Percentiles rank a stretch among this genome's conserved stretches.
phyloP scores from a whole-genome alignment of 2,888 invertebrate species.

The Magallana nippona region DNA sequence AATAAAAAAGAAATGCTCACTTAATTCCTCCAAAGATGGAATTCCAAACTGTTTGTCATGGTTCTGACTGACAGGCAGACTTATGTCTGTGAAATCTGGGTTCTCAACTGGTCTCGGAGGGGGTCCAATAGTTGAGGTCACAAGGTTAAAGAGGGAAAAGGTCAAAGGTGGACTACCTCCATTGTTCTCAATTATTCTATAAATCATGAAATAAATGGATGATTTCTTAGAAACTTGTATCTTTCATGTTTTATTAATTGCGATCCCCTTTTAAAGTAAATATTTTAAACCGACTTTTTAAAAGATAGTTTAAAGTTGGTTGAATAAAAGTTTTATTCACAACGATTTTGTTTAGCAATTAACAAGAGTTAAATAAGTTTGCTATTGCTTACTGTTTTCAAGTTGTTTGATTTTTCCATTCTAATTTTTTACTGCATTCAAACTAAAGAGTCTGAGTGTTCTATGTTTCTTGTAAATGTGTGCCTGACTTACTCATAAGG shows the following conservation, averaged over 20 bases:
- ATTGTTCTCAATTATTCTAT: conserved; percentile 84
- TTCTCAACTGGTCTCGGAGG: conserved; percentile 67
- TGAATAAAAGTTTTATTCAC: not conserved
- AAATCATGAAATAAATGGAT: not conserved
- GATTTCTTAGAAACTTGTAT: too few relatives aligned
- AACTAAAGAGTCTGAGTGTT: too few relatives aligned
- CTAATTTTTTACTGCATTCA: too few relatives aligned
- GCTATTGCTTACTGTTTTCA: too few relatives aligned
- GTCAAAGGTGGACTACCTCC: conserved; percentile 87
- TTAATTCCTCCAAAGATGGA: conserved; percentile 65
- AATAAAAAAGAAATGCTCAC: conserved; percentile 54
- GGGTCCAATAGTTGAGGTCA: conserved; percentile 67
- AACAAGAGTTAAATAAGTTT: too few relatives aligned
- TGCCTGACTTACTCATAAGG: conserved; percentile 81
- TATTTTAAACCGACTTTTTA: not conserved
- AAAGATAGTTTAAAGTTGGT: not conserved
- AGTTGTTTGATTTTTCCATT: too few relatives aligned
- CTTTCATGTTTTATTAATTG: too few relatives aligned
- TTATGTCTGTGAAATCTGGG: conserved; percentile 67
- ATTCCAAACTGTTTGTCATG: conserved; percentile 71
- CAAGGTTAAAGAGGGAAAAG: conserved; percentile 84
- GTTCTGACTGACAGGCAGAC: conserved; percentile 83
- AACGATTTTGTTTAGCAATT: too few relatives aligned
- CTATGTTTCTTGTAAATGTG: too few relatives aligned
- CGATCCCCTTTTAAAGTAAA: not conserved